Evolutionary conservation across 2,888 invertebrate species (phyloP), one percentile per base, ranked within the genome.

Genomic region (Amphimallon solstitiale): DNA sequence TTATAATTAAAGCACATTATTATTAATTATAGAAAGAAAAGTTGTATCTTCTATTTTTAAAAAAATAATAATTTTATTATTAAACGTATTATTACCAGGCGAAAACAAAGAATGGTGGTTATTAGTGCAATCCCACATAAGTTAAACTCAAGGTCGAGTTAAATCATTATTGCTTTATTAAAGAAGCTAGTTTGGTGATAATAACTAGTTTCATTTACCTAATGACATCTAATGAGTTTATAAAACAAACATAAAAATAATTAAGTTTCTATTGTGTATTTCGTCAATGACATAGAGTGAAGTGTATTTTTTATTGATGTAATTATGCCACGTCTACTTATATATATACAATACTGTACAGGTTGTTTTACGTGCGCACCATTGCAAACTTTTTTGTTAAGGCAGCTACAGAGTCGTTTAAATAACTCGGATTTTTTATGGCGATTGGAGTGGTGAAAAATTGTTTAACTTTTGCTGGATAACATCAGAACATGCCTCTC

Each of bases 211-310:
- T 14, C 38, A 19, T 29, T 56, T 19, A 37, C 21, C 40, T 56
- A 56, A 56, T 56, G 40, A 56, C 29, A 56, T 23, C 56, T 43
- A 56, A 56, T 56, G 56, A 56, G 56, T 7, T 40, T 23, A 23
- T 56, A 56, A 56, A 56, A 43, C 23, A 56, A 56, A 56, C 56
- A 56, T 29, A 29, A 29, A 29, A 29, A 40, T 17, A 56, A 29
- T 43, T 14, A 56, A 43, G 14, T 29, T 9, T 56, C 43, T 9
- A 23, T 56, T 56, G 56, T 56, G 21, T 56, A 43, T 29, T 40
- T 17, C 45, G 17, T 10, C 17, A 45, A 7, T 37, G 38, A 15
- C n/a, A 35, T 37, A 21, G 17, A 9, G 12, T 34, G 35, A 34
- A 34, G 34, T 52, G 15, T 12, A 7, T 17, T 29, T 51, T 35